These are phyloP conservation scores for Alligator sinensis DNA, from an alignment of 2,113 vertebrate species.

Conservation along the genomic window DNA sequence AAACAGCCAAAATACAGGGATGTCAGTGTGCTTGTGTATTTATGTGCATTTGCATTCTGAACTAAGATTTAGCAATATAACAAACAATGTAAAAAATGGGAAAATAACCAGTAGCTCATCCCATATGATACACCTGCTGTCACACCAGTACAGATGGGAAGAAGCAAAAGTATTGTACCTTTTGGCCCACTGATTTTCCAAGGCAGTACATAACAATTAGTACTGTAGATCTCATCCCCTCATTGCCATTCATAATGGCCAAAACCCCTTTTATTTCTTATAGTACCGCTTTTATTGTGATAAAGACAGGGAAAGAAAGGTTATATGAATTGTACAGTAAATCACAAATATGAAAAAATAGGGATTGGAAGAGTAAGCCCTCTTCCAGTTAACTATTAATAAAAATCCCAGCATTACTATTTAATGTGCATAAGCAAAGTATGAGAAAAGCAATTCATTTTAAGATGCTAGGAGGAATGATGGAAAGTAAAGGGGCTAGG, in stretches of 20 bases:
- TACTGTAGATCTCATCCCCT: background rate
- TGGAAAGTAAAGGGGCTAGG: background rate
- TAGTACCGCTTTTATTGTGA: constrained; percentile 10
- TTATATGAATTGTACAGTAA: constrained; percentile 54
- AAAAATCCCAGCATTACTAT: constrained; percentile 48
- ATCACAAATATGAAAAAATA: constrained; percentile 61
- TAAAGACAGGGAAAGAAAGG: constrained; percentile 36
- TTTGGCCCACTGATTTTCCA: background rate
- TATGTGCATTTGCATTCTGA: background rate
- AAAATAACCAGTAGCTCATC: background rate
- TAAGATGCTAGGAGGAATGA: constrained; percentile 24
- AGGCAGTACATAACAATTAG: background rate
- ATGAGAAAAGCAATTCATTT: constrained; percentile 64
- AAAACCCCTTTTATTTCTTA: constrained; percentile 35
- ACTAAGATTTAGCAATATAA: background rate
- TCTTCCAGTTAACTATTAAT: constrained; percentile 74
- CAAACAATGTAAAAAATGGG: background rate
- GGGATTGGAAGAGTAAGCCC: constrained; percentile 60
- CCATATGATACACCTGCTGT: background rate
- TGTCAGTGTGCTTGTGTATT: background rate
- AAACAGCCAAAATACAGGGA: background rate
- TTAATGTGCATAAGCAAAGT: constrained; percentile 66
- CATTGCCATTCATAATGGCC: background rate
- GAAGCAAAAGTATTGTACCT: background rate
- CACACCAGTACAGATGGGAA: background rate